Evolutionary conservation across 1,140 invertebrate species (phyloP), one percentile per base, ranked within the genome.

Genomic region (Dinoponera quadriceps): DNA sequence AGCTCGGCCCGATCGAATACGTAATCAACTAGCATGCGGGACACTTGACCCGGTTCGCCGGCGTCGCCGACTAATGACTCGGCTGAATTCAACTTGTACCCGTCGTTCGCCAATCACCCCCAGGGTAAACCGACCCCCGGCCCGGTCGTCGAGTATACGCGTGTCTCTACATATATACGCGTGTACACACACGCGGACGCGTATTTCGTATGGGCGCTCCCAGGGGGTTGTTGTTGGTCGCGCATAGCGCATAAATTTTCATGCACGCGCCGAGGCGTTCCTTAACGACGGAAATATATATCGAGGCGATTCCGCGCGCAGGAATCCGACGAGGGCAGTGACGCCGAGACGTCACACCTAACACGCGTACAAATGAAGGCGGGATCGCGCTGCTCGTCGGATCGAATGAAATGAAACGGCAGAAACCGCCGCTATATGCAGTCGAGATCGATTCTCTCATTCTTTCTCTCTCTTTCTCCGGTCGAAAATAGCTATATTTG

Each of bases 1-100:
- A 59, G 33, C 51, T 71, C 68, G n/a, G 9, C 38, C 38, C 54
- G 29, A 29, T 48, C 72, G 81, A 82, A 88, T 85, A 78, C 63
- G 86, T 77, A 84, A 90, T 89, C 74, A 86, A 85, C 82, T 33
- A 51, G 59, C 57, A 60, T 57, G 57, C 74, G 48, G 62, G 68
- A 85, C 63, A 82, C 89, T 91, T 89, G 90, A 91, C 91, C 91
- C 75, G 72, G 81, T 91, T 90, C 85, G 63, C 54, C 71, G 69
- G 65, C 84, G 49, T 74, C 29, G 73, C 57, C 72, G 77, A 85
- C 74, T 90, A 90, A 91, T 89, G 90, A 90, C 75, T 89, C 75
- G 66, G 72, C 62, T 66, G 59, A 75, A 81, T 85, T 59, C 27
- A 62, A 27, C 74, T 54, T 38, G 69, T 84, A 33, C 78, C 59